Percentiles rank a stretch among this genome's conserved stretches.
These are phyloP conservation scores for Drosophila kohkoa DNA, from an alignment of 1,140 invertebrate genomes.

Conservation along the genomic window DNA sequence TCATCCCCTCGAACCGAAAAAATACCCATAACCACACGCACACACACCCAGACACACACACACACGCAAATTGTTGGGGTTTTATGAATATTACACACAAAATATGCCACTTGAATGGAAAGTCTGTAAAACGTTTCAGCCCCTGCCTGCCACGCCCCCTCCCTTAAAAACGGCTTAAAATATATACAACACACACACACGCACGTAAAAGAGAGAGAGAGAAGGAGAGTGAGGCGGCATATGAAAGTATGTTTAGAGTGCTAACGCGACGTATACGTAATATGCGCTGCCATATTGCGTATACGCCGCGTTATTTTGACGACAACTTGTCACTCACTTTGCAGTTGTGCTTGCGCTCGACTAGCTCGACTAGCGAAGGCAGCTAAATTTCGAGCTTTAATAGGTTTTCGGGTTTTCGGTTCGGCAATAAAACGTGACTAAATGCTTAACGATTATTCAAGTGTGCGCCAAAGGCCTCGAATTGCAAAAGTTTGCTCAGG, in stretches of 20 bases:
- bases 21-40: constrained; percentile 35
- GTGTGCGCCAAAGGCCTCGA: constrained; percentile 54
- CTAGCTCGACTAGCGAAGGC: too few species aligned
- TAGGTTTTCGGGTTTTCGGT: constrained; percentile 25
- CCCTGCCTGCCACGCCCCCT: constrained; percentile 14
- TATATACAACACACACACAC: constrained; percentile 14
- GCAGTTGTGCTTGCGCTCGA: constrained; percentile 29
- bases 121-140: constrained; percentile 43
- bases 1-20: neutral
- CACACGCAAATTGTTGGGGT: constrained; percentile 25
- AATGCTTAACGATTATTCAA: constrained; percentile 68
- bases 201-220: neutral
- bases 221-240: neutral
- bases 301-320: constrained; percentile 49
- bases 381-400: constrained; percentile 6
- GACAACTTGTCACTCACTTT: constrained; percentile 61
- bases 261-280: constrained; percentile 43
- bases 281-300: constrained; percentile 33
- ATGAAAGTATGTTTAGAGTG: constrained; percentile 39
- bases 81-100: constrained; percentile 59
- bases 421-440: constrained; percentile 64
- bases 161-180: constrained; percentile 33
- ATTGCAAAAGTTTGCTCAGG: constrained; percentile 55
- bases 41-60: constrained; percentile 18
- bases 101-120: constrained; percentile 59